These are phyloP conservation scores for Athetis lepigone DNA, from an alignment of 2,888 invertebrate species.

Conservation along the genomic window DNA sequence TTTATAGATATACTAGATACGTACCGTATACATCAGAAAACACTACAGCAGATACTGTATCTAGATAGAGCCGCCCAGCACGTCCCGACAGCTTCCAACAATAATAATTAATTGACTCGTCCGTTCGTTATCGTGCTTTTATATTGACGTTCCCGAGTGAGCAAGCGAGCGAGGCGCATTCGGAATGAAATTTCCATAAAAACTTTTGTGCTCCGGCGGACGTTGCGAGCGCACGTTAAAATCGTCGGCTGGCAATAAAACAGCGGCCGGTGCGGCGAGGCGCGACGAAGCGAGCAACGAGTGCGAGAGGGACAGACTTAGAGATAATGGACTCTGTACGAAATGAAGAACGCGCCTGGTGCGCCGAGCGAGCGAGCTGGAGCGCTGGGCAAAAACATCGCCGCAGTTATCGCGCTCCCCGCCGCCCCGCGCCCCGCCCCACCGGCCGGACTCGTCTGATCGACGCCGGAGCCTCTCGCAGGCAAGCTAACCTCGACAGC, in stretches of 20 bases:
- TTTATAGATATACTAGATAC: conserved; percentile 31
- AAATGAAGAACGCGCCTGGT: conserved; percentile 89
- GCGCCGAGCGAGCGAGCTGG: conserved; percentile 87
- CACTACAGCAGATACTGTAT: conserved; percentile 75
- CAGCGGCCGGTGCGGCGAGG: conserved; percentile 90
- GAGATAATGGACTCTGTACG: conserved; percentile 89
- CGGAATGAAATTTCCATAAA: conserved; percentile 91
- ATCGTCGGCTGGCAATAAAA: conserved; percentile 91
- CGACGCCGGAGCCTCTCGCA: conserved; percentile 87
- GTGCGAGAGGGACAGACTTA: conserved; percentile 85
- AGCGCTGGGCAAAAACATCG: conserved; percentile 88
- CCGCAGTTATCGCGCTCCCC: conserved; percentile 86
- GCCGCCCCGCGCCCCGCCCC: conserved; percentile 70
- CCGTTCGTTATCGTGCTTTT: conserved; percentile 91
- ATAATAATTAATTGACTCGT: conserved; percentile 91
- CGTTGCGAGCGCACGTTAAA: conserved; percentile 91
- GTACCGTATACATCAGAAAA: conserved; percentile 56
- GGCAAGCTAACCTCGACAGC: conserved; percentile 87
- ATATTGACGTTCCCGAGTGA: conserved; percentile 89
- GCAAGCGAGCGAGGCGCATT: conserved; percentile 89
- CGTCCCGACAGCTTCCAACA: conserved; percentile 89
- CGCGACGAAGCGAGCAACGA: conserved; percentile 83
- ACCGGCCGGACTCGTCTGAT: conserved; percentile 82
- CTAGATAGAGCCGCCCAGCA: conserved; percentile 81
- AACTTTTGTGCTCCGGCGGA: conserved; percentile 90